These are phyloP conservation scores for Daktulosphaira vitifoliae DNA, from an alignment of 1,140 invertebrate genomes.

Conservation along the genomic window DNA sequence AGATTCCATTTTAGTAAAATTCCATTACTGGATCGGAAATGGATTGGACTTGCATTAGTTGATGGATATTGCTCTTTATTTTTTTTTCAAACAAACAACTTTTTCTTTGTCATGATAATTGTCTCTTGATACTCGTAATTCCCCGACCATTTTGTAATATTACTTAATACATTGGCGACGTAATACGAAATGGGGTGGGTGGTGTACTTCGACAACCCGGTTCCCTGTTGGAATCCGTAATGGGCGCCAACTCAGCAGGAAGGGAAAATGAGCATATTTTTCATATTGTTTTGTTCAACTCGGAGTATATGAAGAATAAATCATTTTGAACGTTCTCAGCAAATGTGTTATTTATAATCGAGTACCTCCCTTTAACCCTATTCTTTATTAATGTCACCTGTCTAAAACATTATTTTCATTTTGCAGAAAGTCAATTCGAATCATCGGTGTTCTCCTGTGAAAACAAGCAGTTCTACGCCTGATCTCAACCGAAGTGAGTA, in stretches of 20 bases:
- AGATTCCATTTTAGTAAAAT: too few relatives aligned
- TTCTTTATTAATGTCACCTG: too few relatives aligned
- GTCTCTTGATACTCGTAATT: too few relatives aligned
- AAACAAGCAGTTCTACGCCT: slow-evolving; percentile 28
- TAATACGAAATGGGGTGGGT: slow-evolving; percentile 6
- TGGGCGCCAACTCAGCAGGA: slow-evolving; percentile 28
- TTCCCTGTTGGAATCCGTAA: not conserved
- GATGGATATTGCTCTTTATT: too few relatives aligned
- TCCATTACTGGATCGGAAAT: too few relatives aligned
- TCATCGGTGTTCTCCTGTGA: slow-evolving; percentile 25
- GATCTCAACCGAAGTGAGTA: slow-evolving; percentile 32
- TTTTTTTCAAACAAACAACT: too few relatives aligned
- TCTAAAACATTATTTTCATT: not conserved
- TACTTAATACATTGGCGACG: slow-evolving; percentile 2
- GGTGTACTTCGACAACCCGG: not conserved
- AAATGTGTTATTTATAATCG: too few relatives aligned
- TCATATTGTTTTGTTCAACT: not conserved
- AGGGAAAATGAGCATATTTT: not conserved
- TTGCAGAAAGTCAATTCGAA: slow-evolving; percentile 32
- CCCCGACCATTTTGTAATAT: not conserved
- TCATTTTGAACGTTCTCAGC: too few relatives aligned
- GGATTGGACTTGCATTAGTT: too few relatives aligned
- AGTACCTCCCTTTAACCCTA: too few relatives aligned
- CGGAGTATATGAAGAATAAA: too few relatives aligned
- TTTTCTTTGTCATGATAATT: too few relatives aligned